phyloP scores from a whole-genome alignment of 2,113 vertebrate genomes.

The Dasyurus viverrinus region DNA sequence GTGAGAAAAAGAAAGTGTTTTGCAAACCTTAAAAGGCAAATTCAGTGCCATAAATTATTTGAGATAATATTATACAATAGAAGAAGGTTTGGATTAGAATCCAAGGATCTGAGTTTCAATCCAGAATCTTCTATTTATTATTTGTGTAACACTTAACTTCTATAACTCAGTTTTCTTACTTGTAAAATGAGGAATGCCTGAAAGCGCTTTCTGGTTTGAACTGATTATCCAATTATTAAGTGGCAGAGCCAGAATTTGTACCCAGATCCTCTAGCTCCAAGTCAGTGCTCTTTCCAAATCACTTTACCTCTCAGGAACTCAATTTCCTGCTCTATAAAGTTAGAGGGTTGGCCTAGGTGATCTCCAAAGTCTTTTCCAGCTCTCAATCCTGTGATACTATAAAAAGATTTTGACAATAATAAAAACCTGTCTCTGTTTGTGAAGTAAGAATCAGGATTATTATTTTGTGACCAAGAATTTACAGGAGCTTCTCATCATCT shows the following conservation, averaged over 20 bases:
- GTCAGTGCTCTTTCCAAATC: neutral
- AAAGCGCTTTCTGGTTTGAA: neutral
- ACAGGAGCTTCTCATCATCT: neutral
- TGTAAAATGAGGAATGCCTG: neutral
- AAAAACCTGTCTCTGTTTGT: neutral
- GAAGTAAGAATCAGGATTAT: neutral
- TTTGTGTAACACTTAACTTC: neutral
- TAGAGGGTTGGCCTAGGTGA: neutral
- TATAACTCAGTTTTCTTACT: neutral
- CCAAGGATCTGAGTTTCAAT: neutral
- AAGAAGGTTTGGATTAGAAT: neutral
- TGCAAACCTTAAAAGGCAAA: neutral
- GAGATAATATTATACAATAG: neutral
- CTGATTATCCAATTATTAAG: neutral
- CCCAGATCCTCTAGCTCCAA: neutral
- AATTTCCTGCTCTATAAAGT: neutral
- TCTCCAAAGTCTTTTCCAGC: neutral
- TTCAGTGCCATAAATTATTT: neutral
- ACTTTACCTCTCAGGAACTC: neutral
- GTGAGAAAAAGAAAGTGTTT: neutral
- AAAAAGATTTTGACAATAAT: neutral
- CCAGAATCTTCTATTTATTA: neutral
- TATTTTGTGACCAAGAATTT: constrained; percentile 36
- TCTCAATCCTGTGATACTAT: neutral
- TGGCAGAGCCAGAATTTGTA: neutral